phyloP scores from a whole-genome alignment of 2,797 vertebrate genomes.

The Cuculus canorus region DNA sequence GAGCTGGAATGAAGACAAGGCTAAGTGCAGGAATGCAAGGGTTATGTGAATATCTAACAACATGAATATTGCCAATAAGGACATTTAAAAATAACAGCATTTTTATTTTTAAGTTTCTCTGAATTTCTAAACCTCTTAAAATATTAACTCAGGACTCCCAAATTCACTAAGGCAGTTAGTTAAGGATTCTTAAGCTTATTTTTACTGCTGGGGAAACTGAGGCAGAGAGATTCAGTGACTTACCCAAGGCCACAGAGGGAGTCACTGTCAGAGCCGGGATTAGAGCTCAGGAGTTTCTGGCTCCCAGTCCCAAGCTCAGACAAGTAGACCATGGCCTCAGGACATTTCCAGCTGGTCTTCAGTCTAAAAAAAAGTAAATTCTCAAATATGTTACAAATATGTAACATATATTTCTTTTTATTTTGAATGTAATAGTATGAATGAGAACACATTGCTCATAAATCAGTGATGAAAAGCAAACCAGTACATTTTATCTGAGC shows the following conservation, averaged over 20 bases:
- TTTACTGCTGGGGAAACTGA: constrained; percentile 38
- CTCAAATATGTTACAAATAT: constrained; percentile 59
- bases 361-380: constrained; percentile 71
- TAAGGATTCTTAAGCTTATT: not conserved
- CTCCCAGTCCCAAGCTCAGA: constrained; percentile 63
- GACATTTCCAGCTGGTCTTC: constrained; percentile 60
- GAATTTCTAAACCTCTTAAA: constrained; percentile 2
- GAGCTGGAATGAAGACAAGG: not conserved
- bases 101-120: not conserved
- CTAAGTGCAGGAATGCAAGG: not conserved
- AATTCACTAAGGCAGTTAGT: not conserved
- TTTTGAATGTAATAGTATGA: constrained; percentile 14
- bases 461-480: not conserved
- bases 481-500: not conserved
- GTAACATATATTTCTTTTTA: constrained; percentile 36
- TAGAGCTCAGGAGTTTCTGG: constrained; percentile 62
- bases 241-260: constrained; percentile 65
- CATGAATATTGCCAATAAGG: not conserved
- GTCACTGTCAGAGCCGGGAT: constrained; percentile 63
- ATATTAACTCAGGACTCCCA: not conserved
- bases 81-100: not conserved
- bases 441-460: not conserved
- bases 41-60: not conserved
- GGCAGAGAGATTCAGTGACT: constrained; percentile 60
- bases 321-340: constrained; percentile 62